These are phyloP conservation scores for Lissonota sp. DNA, from an alignment of 2,888 invertebrate species.

Conservation along the genomic window DNA sequence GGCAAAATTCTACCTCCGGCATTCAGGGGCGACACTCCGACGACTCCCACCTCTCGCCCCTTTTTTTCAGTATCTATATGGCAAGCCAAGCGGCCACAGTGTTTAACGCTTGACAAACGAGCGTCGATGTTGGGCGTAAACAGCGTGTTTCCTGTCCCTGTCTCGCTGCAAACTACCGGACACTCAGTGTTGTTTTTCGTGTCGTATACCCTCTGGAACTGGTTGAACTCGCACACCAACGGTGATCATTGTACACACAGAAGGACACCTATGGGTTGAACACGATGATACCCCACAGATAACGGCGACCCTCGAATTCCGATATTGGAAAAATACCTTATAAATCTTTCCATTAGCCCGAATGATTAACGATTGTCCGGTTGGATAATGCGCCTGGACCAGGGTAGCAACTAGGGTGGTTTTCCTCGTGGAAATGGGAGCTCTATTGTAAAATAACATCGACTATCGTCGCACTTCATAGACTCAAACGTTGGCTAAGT, in stretches of 20 bases:
- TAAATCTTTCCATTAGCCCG: conserved; percentile 66
- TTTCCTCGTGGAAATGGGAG: too few species aligned
- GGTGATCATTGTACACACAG: not conserved
- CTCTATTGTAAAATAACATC: too few species aligned
- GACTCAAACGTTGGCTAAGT: too few species aligned
- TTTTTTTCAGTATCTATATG: not conserved
- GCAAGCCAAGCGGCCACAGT: conserved; percentile 60
- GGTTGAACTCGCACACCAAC: conserved; percentile 13
- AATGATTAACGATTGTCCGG: conserved; percentile 45
- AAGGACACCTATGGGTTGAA: conserved; percentile 5
- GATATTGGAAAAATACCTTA: conserved; percentile 61
- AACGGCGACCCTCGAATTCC: conserved; percentile 49
- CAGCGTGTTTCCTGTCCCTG: conserved; percentile 69
- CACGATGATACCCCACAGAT: conserved; percentile 16
- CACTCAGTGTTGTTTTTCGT: conserved; percentile 29
- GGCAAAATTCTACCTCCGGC: conserved; percentile 32
- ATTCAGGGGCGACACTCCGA: not conserved
- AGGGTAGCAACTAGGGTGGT: too few species aligned
- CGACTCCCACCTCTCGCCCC: conserved; percentile 24
- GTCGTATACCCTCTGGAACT: conserved; percentile 42
- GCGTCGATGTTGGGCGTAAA: conserved; percentile 75
- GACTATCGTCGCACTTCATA: too few species aligned
- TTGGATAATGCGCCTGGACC: conserved; percentile 21
- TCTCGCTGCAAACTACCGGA: not conserved
- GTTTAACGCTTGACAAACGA: conserved; percentile 82